Evolutionary conservation across 37 sponge, comb jelly and placozoan species (phyloP), one percentile per base, ranked within the genome.

Genomic region (Mnemiopsis leidyi): DNA sequence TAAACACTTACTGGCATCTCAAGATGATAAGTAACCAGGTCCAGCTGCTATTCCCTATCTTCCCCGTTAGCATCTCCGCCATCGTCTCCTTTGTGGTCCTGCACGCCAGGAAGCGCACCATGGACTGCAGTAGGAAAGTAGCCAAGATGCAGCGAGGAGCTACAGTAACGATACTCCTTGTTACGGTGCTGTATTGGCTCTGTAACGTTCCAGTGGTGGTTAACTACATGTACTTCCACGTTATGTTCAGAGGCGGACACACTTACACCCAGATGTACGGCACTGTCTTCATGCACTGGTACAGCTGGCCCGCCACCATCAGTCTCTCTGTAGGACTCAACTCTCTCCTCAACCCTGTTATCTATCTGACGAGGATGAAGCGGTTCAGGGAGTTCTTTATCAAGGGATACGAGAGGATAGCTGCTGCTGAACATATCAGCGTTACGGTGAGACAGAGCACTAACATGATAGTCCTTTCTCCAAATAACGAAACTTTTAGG

Each of bases 181-280:
- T 79, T 7, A 79, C 82, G 36, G 5, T 79, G 1, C 36, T 79
- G 36, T 79, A 79, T 23, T 79, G 82, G 82, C 1, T 79, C 37
- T 79, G 82, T 79, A 79, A 79, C 82, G 32, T 79, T 28, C 82
- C 82, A 18, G 37, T 79, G 82, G 82, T 79, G 82, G 37, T 79
- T 5, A 79, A 79, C 82, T 79, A 79, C 82, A 33, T 79, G 37
- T 31, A 35, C 21, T 79, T 79, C 82, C 36, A 79, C 38, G 36
- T 79, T 1, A 33, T 1, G 37, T 69, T 28, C 73, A 23, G 36
- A 29, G 9, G 21, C 1, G 37, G 29, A 1, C 7, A 79, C 35
- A 23, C 33, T 1, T 16, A 79, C 35, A 20, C 2, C 23, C 9
- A 31, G 26, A 31, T 35, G 37, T 79, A 79, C 21, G 21, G 23